Conservation (phyloP, 1,140 invertebrate genomes). For the Cherax destructor region DNA sequence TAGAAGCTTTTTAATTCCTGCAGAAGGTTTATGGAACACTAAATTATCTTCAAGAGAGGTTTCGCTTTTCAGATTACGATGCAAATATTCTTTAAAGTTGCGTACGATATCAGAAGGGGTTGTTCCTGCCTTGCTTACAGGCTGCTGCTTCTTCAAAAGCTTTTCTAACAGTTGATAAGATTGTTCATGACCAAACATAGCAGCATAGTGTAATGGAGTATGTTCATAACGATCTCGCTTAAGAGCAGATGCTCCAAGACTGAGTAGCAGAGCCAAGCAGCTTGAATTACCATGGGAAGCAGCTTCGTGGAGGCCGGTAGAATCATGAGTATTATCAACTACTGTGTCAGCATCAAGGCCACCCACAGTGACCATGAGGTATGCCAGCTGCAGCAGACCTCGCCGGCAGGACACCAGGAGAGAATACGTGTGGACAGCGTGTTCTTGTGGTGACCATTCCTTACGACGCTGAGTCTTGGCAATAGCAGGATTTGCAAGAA, state of each 20-base stretch:
- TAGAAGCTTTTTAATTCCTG: slow-evolving; percentile 1
- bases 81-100: slow-evolving; percentile 16
- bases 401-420: slow-evolving; percentile 7
- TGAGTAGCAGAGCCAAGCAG: not conserved
- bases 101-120: not conserved
- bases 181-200: slow-evolving; percentile 37
- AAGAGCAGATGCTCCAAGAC: not conserved
- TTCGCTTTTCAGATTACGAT: not conserved
- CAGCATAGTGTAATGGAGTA: slow-evolving; percentile 37
- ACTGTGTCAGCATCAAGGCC: not conserved
- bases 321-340: slow-evolving; percentile 7
- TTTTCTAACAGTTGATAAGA: slow-evolving; percentile 12
- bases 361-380: not conserved
- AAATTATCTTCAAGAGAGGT: not conserved
- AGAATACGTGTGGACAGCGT: not conserved
- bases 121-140: not conserved
- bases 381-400: slow-evolving; percentile 23
- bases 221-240: slow-evolving; percentile 6
- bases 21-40: not conserved
- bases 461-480: not conserved
- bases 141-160: not conserved
- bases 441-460: no score
- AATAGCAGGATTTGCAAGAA: no score
- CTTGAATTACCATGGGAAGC: slow-evolving; percentile 32
- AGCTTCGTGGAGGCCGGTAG: slow-evolving; percentile 34